phyloP scores from a whole-genome alignment of 1,140 invertebrate genomes.

The Samia ricini region DNA sequence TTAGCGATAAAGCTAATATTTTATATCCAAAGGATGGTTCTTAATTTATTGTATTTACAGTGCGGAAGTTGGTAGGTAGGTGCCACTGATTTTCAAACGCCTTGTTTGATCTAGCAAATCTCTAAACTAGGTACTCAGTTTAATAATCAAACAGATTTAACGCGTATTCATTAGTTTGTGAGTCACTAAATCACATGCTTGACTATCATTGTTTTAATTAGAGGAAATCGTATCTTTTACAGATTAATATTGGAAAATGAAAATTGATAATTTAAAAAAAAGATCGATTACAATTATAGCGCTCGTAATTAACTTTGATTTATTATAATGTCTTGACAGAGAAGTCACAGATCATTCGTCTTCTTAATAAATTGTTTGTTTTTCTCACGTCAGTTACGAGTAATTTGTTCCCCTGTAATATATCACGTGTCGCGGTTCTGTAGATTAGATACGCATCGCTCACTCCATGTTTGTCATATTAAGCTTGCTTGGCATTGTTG shows the following conservation, averaged over 20 bases:
- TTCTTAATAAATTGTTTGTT: conserved; percentile 67
- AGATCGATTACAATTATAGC: no score
- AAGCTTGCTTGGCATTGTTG: neutral
- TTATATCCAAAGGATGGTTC: neutral
- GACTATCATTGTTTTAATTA: no score
- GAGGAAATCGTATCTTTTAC: no score
- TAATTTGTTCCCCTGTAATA: conserved; percentile 64
- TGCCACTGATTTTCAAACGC: no score
- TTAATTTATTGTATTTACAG: neutral
- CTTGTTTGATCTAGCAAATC: no score
- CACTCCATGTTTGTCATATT: conserved; percentile 13
- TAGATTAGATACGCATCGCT: conserved; percentile 54
- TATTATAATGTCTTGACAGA: conserved; percentile 44
- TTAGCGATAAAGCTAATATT: neutral
- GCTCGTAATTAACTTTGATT: neutral
- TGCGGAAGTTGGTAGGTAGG: no score
- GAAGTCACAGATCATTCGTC: conserved; percentile 49
- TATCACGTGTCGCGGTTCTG: conserved; percentile 47
- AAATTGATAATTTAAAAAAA: no score
- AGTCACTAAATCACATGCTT: no score
- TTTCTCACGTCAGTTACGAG: conserved; percentile 48
- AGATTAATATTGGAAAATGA: no score
- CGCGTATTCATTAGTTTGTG: no score
- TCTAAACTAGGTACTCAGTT: no score
- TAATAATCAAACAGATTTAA: no score